Evolutionary conservation across 2,888 invertebrate genomes (phyloP).

Genomic region (Drepana falcataria): DNA sequence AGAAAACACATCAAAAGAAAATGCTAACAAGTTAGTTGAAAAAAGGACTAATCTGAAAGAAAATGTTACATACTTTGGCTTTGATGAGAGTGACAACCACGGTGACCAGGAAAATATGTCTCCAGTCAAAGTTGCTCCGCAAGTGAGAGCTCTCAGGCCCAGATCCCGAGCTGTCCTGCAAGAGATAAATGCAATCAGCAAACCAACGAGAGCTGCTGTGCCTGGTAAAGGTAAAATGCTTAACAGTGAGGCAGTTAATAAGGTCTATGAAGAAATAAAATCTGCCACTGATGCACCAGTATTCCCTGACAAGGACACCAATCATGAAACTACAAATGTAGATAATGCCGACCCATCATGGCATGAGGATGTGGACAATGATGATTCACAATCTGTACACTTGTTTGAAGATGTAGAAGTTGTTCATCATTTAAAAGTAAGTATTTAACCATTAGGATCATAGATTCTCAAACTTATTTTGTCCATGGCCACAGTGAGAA

Average conservation of each 20-base stretch:
- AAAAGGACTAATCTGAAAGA: constrained; percentile 28
- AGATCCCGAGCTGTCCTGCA: constrained; percentile 45
- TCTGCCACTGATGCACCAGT: constrained; percentile 48
- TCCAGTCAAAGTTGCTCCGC: constrained; percentile 42
- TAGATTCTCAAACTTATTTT: background rate
- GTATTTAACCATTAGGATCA: constrained; percentile 2
- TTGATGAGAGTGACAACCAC: constrained; percentile 58
- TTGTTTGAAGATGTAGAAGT: constrained; percentile 70
- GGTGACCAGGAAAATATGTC: constrained; percentile 59
- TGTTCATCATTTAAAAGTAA: constrained; percentile 64
- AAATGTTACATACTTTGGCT: constrained; percentile 62
- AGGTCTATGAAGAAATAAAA: constrained; percentile 46
- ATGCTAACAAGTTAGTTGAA: constrained; percentile 19
- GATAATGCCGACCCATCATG: constrained; percentile 17
- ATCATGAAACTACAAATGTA: constrained; percentile 26
- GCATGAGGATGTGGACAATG: constrained; percentile 25
- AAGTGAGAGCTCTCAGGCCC: constrained; percentile 34
- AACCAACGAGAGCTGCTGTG: constrained; percentile 43
- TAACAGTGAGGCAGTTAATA: constrained; percentile 41
- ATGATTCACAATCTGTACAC: constrained; percentile 57
- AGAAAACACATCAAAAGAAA: constrained; percentile 12
- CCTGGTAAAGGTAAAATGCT: constrained; percentile 43
- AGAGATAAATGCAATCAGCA: constrained; percentile 33
- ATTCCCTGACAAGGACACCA: constrained; percentile 33
- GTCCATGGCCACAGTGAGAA: no score